Base-by-base conservation (phyloP, 2,113 vertebrate genomes). In the Phoenicopterus ruber region DNA sequence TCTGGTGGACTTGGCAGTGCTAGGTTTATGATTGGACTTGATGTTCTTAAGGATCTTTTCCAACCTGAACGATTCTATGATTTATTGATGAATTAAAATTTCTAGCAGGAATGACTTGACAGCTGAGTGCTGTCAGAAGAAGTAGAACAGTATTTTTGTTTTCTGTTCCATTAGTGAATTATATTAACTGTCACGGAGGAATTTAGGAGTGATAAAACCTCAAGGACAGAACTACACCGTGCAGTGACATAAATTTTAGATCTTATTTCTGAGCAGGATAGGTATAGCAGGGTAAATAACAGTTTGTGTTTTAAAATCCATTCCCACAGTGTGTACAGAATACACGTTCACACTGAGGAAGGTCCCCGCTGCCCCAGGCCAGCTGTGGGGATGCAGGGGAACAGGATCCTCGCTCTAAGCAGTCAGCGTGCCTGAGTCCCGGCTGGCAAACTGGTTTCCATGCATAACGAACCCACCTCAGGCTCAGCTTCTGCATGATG, bases 311-410 rank as follows among this genome's bases (percentile, higher is more conserved):
- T 94, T 61, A 65, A 81, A 89, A 65, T 20, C 28, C 28, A 28
- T 10, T 91, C 15, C 7, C 32, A 7, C 2, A 18, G 3, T 14
- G 0, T 10, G 10, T 46, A 32, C 6, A 52, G 11, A 65, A 55
- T 22, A 50, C 9, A 46, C 9, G 29, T 22, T 28, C 12, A 46
- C 29, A 42, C 2, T 14, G 21, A 76, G 67, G 38, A 72, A 8
- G 0, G 3, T 31, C 13, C 15, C 10, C 36, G 21, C 18, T 63
- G 36, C 11, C 17, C 14, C 9, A 63, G 44, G 17, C 12, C 17
- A 46, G 1, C 46, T 79, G 17, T 0, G 0, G 1, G 1, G 9
- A 15, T 18, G 26, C 6, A 52, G 7, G 6, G 17, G 5, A 86
- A 63, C 9, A 83, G 9, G 18, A 50, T 42, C 13, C 5, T 72